These are phyloP conservation scores for Ditylenchus dipsaci DNA, from an alignment of 1,140 invertebrate genomes.

Conservation along the genomic window DNA sequence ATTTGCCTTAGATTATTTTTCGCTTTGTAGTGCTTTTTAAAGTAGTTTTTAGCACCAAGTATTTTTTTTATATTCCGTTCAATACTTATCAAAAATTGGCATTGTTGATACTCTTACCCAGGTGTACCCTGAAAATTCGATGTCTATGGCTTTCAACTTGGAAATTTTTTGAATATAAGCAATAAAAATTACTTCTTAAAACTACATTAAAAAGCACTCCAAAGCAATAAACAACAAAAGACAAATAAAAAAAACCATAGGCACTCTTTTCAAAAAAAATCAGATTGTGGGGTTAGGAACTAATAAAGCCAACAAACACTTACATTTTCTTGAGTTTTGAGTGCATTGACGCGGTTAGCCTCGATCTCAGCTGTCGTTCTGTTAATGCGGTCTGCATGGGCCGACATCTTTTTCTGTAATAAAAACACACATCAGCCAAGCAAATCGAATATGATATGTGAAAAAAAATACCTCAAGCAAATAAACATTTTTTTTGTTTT, in stretches of 20 bases:
- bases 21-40: too few relatives aligned
- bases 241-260: neutral
- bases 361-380: conserved; percentile 8
- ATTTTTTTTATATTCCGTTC: too few relatives aligned
- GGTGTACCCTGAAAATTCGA: too few relatives aligned
- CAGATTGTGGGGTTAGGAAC: neutral
- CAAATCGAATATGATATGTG: neutral
- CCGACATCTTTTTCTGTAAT: conserved; percentile 19
- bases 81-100: too few relatives aligned
- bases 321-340: conserved; percentile 6
- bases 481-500: conserved; percentile 14
- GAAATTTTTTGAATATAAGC: too few relatives aligned
- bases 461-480: conserved; percentile 22
- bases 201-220: too few relatives aligned
- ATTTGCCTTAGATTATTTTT: too few relatives aligned
- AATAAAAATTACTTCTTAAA: too few relatives aligned
- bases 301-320: neutral
- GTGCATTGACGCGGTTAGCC: neutral
- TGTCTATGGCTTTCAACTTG: too few relatives aligned
- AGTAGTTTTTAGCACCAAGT: too few relatives aligned
- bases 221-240: neutral
- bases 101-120: too few relatives aligned
- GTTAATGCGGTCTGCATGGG: conserved; percentile 20
- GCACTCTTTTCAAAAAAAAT: neutral
- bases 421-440: neutral